These are phyloP conservation scores for Mastomys natalensis DNA, from an alignment of 2,113 vertebrate species.

Conservation along the genomic window DNA sequence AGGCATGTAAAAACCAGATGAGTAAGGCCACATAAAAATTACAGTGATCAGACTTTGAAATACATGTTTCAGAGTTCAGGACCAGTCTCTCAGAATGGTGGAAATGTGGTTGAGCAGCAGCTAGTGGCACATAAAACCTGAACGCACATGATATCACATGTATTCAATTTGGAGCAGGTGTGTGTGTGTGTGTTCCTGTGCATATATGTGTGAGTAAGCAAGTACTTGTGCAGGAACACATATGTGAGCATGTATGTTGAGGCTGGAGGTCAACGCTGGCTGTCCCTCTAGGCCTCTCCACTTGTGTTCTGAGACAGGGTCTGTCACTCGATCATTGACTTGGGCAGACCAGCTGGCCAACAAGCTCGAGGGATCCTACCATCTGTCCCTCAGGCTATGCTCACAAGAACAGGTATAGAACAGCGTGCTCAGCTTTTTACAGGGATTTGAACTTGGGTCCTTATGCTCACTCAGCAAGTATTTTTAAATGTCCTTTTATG, in stretches of 20 bases:
- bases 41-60: not conserved
- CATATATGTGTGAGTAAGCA: not conserved
- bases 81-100: not conserved
- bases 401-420: not conserved
- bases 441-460: not conserved
- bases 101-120: too few relatives aligned
- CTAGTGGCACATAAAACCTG: fast-evolving
- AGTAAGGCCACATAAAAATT: not conserved
- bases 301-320: not conserved
- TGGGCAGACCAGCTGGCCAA: too few relatives aligned
- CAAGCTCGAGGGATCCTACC: not conserved
- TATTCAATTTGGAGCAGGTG: not conserved
- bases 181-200: not conserved
- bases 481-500: not conserved
- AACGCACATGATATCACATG: not conserved
- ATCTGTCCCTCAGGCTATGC: not conserved
- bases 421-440: not conserved
- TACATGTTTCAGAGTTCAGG: not conserved
- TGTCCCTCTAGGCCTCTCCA: not conserved
- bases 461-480: not conserved
- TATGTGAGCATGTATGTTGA: not conserved
- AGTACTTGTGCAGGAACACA: not conserved
- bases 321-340: too few relatives aligned
- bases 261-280: not conserved
- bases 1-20: not conserved